Conservation (phyloP, 2,888 invertebrate genomes). For the Criorhina ranunculi region DNA sequence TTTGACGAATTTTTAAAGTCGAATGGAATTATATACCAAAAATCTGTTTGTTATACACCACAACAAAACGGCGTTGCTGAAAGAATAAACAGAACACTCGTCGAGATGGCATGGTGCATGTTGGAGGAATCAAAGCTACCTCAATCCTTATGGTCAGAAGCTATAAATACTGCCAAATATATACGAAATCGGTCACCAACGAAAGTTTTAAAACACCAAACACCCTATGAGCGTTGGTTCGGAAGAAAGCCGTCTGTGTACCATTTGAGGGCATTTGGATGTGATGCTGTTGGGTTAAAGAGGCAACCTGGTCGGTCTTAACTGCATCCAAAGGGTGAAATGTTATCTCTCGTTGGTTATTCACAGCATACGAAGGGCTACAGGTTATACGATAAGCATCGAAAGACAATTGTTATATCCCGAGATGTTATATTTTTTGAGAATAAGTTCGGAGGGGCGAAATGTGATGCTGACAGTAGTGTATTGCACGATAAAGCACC, state of each 20-base stretch:
- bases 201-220: constrained; percentile 55
- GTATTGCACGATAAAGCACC: background rate
- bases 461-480: constrained; percentile 11
- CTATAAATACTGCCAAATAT: constrained; percentile 72
- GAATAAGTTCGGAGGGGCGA: constrained; percentile 52
- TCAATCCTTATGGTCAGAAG: constrained; percentile 74
- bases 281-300: constrained; percentile 60
- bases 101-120: constrained; percentile 76
- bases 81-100: constrained; percentile 71
- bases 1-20: constrained; percentile 60
- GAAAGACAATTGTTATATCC: constrained; percentile 60
- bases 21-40: background rate
- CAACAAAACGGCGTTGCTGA: constrained; percentile 77
- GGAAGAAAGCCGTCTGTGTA: constrained; percentile 64
- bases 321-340: constrained; percentile 59
- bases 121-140: constrained; percentile 53
- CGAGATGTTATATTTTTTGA: constrained; percentile 76
- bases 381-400: constrained; percentile 56
- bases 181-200: constrained; percentile 72
- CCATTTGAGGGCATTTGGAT: constrained; percentile 69
- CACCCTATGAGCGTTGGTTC: constrained; percentile 72
- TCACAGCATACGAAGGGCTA: constrained; percentile 60
- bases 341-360: constrained; percentile 64
- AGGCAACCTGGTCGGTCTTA: constrained; percentile 64
- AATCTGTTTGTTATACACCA: constrained; percentile 62